These are phyloP conservation scores for Cremastinae sp. DNA, from an alignment of 2,888 invertebrate species.

Conservation along the genomic window DNA sequence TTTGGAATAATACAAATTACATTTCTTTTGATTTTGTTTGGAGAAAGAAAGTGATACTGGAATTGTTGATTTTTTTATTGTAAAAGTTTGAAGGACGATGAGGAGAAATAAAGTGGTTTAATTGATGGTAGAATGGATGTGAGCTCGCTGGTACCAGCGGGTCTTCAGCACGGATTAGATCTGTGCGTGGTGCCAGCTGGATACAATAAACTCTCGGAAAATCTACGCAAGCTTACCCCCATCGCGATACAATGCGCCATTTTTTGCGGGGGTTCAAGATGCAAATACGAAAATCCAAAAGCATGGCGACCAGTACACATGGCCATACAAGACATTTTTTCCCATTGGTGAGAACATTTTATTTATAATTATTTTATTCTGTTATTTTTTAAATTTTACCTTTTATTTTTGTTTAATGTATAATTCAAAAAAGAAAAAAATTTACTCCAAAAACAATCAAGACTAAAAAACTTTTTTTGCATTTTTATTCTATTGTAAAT, in stretches of 20 bases:
- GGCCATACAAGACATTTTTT: constrained; percentile 91
- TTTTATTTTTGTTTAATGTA: constrained; percentile 7
- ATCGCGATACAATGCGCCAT: constrained; percentile 88
- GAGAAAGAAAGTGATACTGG: no score
- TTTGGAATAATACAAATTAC: no score
- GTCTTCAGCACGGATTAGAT: constrained; percentile 72
- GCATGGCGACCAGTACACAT: constrained; percentile 83
- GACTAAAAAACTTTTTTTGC: no score
- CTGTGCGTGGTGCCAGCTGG: constrained; percentile 71
- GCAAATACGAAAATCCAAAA: constrained; percentile 89
- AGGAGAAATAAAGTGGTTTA: not conserved
- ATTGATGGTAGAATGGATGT: constrained; percentile 72
- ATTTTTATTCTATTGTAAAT: no score
- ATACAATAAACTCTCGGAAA: constrained; percentile 80
- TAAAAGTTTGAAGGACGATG: not conserved
- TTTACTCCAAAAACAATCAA: no score
- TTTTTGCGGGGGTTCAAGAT: constrained; percentile 91
- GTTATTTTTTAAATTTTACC: not conserved
- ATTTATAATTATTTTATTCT: constrained; percentile 8
- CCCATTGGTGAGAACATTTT: constrained; percentile 87
- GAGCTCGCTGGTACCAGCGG: constrained; percentile 75
- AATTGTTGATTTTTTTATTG: not conserved
- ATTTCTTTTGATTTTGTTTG: no score
- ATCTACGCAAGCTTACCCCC: constrained; percentile 84
- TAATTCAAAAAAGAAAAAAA: no score